Evolutionary conservation across 1,140 invertebrate species (phyloP).

Genomic region (Drosophila repleta): DNA sequence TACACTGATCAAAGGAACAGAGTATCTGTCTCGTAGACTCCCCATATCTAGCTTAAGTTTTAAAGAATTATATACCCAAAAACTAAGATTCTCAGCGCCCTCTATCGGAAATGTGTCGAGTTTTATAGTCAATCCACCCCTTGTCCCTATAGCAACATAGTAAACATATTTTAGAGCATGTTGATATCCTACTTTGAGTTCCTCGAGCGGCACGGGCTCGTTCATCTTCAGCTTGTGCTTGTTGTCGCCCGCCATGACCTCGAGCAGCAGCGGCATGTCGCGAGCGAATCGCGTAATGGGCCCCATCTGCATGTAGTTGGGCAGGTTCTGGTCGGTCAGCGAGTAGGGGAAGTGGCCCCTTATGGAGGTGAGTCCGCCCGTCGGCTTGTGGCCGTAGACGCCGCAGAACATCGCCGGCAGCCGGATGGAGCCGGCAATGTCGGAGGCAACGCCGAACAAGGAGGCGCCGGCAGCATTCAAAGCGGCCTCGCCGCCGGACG

Average conservation of each 20-base stretch:
- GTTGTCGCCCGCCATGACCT: slow-evolving; percentile 86
- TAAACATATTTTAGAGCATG: background rate
- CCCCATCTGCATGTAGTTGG: slow-evolving; percentile 86
- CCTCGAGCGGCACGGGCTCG: slow-evolving; percentile 86
- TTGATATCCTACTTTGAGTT: slow-evolving; percentile 85
- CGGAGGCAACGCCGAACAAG: slow-evolving; percentile 92
- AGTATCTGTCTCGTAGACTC: no score
- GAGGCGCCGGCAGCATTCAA: slow-evolving; percentile 90
- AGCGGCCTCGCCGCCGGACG: slow-evolving; percentile 90
- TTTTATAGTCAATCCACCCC: no score
- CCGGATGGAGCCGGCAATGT: slow-evolving; percentile 95
- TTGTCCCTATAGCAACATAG: background rate
- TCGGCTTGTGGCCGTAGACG: slow-evolving; percentile 94
- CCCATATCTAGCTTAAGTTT: no score
- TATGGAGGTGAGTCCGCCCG: slow-evolving; percentile 86
- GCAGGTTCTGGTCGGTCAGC: slow-evolving; percentile 40
- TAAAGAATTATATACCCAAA: no score
- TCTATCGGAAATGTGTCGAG: no score
- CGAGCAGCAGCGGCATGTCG: slow-evolving; percentile 89
- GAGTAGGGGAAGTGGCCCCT: slow-evolving; percentile 86
- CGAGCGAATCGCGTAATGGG: slow-evolving; percentile 91
- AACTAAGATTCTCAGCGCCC: no score
- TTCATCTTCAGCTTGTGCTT: slow-evolving; percentile 82
- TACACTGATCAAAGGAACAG: no score
- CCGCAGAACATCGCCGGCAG: slow-evolving; percentile 94